A percentile compares a stretch with the other conserved stretches of the same genome.
Conservation (phyloP, 2,797 vertebrate genomes). For the Alfaro cultratus region DNA sequence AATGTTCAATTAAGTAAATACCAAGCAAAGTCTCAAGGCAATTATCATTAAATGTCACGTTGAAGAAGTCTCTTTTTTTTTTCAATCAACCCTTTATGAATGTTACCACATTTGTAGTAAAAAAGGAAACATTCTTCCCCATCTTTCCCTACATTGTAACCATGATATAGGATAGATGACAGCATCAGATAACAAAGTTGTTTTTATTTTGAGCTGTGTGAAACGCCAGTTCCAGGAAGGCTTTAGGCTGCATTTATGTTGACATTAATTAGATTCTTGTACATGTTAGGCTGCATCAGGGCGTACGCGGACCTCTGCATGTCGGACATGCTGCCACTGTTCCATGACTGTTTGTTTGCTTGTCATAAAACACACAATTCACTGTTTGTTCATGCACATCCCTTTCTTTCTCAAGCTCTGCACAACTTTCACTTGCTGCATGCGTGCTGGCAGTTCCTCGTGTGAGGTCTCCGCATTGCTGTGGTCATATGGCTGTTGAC, state of each 20-base stretch:
- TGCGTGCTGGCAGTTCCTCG: slow-evolving; percentile 28
- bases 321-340: slow-evolving; percentile 6
- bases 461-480: slow-evolving; percentile 78
- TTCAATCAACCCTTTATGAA: background rate
- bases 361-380: slow-evolving; percentile 22
- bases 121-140: slow-evolving; percentile 4
- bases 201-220: slow-evolving; percentile 17
- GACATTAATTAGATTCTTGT: slow-evolving; percentile 25
- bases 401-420: slow-evolving; percentile 23
- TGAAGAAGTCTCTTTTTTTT: background rate
- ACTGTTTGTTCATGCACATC: slow-evolving; percentile 15
- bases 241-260: slow-evolving; percentile 15
- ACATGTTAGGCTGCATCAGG: slow-evolving; percentile 18
- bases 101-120: slow-evolving; percentile 8
- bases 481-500: slow-evolving; percentile 89
- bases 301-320: background rate
- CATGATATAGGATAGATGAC: slow-evolving; percentile 26
- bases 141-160: slow-evolving; percentile 3
- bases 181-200: background rate
- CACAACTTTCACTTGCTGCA: slow-evolving; percentile 44
- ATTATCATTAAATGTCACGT: background rate
- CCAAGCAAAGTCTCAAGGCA: background rate
- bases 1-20: background rate
- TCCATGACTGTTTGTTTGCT: slow-evolving; percentile 14
- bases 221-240: slow-evolving; percentile 15